Conservation (phyloP, 1,140 invertebrate species). For the Lineus longissimus region DNA sequence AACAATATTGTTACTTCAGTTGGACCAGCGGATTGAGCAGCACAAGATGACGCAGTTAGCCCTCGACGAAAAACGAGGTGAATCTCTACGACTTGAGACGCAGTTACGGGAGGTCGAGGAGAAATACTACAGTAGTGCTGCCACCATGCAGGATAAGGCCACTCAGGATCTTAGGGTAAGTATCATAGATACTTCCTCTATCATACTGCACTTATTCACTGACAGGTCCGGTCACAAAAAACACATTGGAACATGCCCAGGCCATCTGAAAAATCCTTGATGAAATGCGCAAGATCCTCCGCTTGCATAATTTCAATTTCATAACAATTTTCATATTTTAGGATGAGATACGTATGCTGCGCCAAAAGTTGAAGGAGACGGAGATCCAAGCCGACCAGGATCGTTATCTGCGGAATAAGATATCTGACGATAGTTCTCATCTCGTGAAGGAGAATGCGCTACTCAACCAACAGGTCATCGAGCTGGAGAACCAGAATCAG, state of each 20-base stretch:
- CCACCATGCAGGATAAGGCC: constrained; percentile 40
- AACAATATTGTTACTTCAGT: no score
- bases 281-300: no score
- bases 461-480: constrained; percentile 33
- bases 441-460: constrained; percentile 44
- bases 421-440: constrained; percentile 42
- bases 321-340: constrained; percentile 19
- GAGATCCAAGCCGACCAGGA: constrained; percentile 48
- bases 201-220: neutral
- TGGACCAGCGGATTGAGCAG: constrained; percentile 45
- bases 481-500: constrained; percentile 38
- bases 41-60: constrained; percentile 42
- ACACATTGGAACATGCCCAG: no score
- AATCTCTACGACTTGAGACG: constrained; percentile 37
- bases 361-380: constrained; percentile 45
- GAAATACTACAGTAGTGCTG: constrained; percentile 40
- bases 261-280: no score
- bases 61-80: constrained; percentile 44
- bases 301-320: no score
- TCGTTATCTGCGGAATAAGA: constrained; percentile 34
- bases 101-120: constrained; percentile 43
- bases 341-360: constrained; percentile 45
- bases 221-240: no score
- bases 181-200: neutral
- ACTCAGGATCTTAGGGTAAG: constrained; percentile 41